Evolutionary conservation across 2,113 vertebrate genomes (phyloP).

Genomic region (sheep (Ovis aries)): DNA sequence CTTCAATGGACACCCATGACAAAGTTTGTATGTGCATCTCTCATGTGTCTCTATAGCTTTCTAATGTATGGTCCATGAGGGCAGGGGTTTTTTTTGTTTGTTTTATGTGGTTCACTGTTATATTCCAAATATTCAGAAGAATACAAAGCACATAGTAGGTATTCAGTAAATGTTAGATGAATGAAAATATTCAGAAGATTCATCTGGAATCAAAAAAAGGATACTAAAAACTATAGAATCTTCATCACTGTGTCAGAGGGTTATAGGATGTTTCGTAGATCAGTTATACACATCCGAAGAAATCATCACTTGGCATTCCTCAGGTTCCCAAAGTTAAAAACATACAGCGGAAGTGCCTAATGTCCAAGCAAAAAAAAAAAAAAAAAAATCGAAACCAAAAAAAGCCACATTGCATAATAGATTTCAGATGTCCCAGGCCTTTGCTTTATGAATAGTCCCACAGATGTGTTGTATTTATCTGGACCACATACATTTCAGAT

Average conservation of each 20-base stretch:
- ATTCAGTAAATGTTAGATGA: background rate
- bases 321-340: constrained; percentile 7
- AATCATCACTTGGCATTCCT: background rate
- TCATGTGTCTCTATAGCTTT: background rate
- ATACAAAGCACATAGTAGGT: background rate
- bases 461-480: background rate
- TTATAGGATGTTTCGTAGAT: background rate
- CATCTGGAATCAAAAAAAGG: background rate
- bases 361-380: background rate
- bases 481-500: background rate
- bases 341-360: background rate
- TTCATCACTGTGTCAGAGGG: background rate
- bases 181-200: background rate
- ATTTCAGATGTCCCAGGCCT: background rate
- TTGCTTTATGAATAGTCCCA: background rate
- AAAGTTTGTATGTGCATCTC: background rate
- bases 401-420: background rate
- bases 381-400: background rate
- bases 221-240: background rate
- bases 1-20: background rate
- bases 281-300: background rate
- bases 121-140: background rate
- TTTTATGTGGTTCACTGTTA: background rate
- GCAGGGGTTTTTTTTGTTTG: background rate
- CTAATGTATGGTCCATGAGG: background rate